Percentiles rank a stretch among this genome's conserved stretches.
Evolutionary conservation across 2,888 invertebrate genomes (phyloP).

Genomic region (Trissoscelio sp.): DNA sequence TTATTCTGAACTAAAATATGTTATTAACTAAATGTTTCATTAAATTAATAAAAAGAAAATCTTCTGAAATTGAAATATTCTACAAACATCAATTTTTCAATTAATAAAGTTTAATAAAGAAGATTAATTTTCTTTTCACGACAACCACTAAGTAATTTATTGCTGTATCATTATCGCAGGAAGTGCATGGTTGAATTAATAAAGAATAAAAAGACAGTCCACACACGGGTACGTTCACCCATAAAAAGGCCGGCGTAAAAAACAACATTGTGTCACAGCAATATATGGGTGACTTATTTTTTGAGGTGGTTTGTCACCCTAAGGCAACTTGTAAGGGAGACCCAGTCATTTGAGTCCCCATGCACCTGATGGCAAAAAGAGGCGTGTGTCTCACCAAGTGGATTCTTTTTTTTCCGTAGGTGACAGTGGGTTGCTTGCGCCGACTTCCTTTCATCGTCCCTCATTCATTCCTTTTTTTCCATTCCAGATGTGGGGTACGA

Average conservation of each 20-base stretch:
- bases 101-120: constrained; percentile 3
- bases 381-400: constrained; percentile 61
- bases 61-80: too few species aligned
- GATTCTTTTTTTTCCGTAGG: constrained; percentile 53
- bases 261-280: constrained; percentile 56
- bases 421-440: constrained; percentile 49
- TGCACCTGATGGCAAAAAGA: constrained; percentile 69
- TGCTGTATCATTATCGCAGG: constrained; percentile 48
- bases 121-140: constrained; percentile 1
- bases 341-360: constrained; percentile 62
- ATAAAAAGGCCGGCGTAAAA: constrained; percentile 42
- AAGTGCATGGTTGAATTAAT: constrained; percentile 36
- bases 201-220: constrained; percentile 38
- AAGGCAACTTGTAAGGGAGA: constrained; percentile 58
- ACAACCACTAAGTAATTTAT: constrained; percentile 8
- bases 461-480: constrained; percentile 53
- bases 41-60: too few species aligned
- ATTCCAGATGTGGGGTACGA: constrained; percentile 61
- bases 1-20: too few species aligned
- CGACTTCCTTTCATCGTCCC: constrained; percentile 62
- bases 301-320: constrained; percentile 61
- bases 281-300: constrained; percentile 66
- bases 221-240: constrained; percentile 4
- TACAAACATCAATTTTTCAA: too few species aligned
- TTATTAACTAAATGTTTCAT: too few species aligned